phyloP scores from a whole-genome alignment of 2,113 vertebrate genomes.

The Chaetura pelagica region DNA sequence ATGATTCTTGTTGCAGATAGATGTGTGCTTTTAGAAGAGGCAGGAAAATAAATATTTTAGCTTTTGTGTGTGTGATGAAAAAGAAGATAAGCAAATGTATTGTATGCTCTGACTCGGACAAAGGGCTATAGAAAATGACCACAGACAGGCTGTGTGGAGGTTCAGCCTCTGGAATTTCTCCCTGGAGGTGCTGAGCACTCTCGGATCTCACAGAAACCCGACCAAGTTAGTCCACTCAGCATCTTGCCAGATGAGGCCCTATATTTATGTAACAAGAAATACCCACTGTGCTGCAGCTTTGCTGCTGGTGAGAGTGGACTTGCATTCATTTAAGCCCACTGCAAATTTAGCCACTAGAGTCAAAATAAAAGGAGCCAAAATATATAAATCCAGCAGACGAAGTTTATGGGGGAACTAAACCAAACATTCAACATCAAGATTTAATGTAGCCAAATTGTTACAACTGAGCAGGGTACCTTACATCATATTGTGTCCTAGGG shows the following conservation, averaged over 20 bases:
- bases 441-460: neutral
- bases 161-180: conserved; percentile 20
- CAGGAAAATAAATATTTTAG: neutral
- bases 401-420: conserved; percentile 3
- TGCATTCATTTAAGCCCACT: neutral
- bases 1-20: neutral
- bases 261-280: neutral
- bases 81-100: neutral
- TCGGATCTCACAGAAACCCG: neutral
- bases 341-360: conserved; percentile 30
- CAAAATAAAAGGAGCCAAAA: conserved; percentile 42
- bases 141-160: neutral
- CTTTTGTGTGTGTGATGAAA: neutral
- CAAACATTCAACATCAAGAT: conserved; percentile 15
- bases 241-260: neutral
- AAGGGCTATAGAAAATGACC: neutral
- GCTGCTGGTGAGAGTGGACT: neutral
- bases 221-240: neutral
- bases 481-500: conserved; percentile 22
- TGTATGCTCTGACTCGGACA: neutral
- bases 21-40: neutral
- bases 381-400: conserved; percentile 35
- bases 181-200: conserved; percentile 30
- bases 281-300: neutral
- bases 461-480: neutral